Evolutionary conservation across 2,113 vertebrate species (phyloP).

Genomic region (Malurus melanocephalus): DNA sequence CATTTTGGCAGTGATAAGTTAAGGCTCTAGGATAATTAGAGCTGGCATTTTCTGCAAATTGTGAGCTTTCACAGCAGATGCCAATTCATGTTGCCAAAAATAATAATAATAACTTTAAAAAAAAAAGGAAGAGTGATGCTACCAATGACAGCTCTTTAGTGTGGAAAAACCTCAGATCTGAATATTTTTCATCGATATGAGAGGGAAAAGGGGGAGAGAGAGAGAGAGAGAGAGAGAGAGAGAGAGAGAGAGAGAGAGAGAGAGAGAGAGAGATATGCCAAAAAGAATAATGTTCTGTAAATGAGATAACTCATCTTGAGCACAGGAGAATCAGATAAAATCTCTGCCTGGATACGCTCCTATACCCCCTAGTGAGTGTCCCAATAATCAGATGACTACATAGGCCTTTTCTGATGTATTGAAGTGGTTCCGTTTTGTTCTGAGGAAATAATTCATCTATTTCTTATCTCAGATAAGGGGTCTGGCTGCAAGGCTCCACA

Average conservation of each 20-base stretch:
- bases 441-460: background rate
- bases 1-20: slow-evolving; percentile 18
- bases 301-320: background rate
- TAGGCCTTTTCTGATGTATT: background rate
- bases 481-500: background rate
- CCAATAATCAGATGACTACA: background rate
- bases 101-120: background rate
- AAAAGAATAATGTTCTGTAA: background rate
- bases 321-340: background rate
- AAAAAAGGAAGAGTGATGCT: background rate
- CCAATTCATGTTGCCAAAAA: background rate
- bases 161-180: background rate
- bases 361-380: background rate
- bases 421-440: background rate
- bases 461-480: background rate
- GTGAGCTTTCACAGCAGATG: background rate
- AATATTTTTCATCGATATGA: background rate
- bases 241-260: background rate
- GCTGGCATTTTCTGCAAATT: slow-evolving; percentile 25
- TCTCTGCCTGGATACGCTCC: background rate
- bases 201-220: background rate
- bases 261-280: background rate
- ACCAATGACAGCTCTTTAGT: background rate
- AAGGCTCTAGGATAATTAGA: slow-evolving; percentile 10
- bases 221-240: background rate